A percentile compares a stretch with the other conserved stretches of the same genome.
Evolutionary conservation across 2,113 vertebrate genomes (phyloP).

Genomic region (Psittacus erithacus): DNA sequence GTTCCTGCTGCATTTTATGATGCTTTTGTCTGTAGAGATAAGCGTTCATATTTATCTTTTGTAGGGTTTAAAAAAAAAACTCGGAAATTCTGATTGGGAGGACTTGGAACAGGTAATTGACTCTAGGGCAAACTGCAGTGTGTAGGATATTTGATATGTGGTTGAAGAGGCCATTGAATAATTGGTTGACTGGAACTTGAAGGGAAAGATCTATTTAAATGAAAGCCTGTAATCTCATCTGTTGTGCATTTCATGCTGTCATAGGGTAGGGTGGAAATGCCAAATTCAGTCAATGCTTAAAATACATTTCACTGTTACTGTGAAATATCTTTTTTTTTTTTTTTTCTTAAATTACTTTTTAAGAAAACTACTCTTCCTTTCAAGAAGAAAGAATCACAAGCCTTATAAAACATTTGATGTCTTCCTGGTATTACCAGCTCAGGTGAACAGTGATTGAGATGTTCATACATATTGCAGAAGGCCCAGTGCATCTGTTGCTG

Average conservation of each 20-base stretch:
- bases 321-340: background rate
- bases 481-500: background rate
- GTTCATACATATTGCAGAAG: background rate
- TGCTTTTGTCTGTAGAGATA: conserved; percentile 45
- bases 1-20: conserved; percentile 37
- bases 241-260: background rate
- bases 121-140: conserved; percentile 4
- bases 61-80: conserved; percentile 72
- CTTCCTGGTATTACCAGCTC: background rate
- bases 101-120: conserved; percentile 74
- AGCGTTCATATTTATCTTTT: conserved; percentile 44
- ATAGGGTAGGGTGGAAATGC: background rate
- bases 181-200: background rate
- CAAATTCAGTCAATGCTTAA: background rate
- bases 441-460: background rate
- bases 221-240: background rate
- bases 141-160: background rate
- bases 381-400: background rate
- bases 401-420: background rate
- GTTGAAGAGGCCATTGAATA: background rate
- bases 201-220: background rate
- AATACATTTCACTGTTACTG: background rate
- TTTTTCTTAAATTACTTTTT: background rate
- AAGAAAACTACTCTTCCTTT: background rate
- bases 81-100: conserved; percentile 72